phyloP scores from a whole-genome alignment of 1,140 invertebrate species.

The Diprion similis region DNA sequence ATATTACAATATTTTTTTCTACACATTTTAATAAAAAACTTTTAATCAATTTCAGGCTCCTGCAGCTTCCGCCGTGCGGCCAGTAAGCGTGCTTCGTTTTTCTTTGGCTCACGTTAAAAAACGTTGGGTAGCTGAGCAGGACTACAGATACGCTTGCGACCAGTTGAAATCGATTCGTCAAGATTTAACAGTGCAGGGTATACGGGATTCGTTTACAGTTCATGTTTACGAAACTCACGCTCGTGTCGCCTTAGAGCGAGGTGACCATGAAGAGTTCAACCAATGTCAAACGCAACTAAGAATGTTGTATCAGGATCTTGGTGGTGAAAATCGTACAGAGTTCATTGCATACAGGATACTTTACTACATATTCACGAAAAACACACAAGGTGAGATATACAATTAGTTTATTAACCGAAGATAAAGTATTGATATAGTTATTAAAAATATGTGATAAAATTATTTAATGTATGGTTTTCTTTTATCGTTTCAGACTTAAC shows the following conservation, averaged over 20 bases:
- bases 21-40: not conserved
- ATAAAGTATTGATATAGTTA: conserved; percentile 15
- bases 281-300: conserved; percentile 98
- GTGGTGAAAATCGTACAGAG: conserved; percentile 80
- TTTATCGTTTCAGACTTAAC: conserved; percentile 82
- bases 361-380: conserved; percentile 97
- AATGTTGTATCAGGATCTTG: conserved; percentile 82
- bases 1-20: not conserved
- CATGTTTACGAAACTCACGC: conserved; percentile 99
- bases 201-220: conserved; percentile 92
- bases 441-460: conserved; percentile 18
- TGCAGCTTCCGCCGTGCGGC: conserved; percentile 88
- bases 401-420: not conserved
- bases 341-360: conserved; percentile 95
- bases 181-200: conserved; percentile 97
- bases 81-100: conserved; percentile 82
- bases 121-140: conserved; percentile 86
- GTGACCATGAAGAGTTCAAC: conserved; percentile 98
- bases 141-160: conserved; percentile 97
- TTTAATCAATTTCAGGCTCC: conserved; percentile 73
- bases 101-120: conserved; percentile 90
- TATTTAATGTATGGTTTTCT: conserved; percentile 32
- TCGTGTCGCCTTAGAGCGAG: conserved; percentile 94
- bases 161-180: conserved; percentile 98
- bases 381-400: conserved; percentile 82